These are phyloP conservation scores for Dryoscopus gambensis DNA, from an alignment of 2,113 vertebrate species.

Conservation along the genomic window DNA sequence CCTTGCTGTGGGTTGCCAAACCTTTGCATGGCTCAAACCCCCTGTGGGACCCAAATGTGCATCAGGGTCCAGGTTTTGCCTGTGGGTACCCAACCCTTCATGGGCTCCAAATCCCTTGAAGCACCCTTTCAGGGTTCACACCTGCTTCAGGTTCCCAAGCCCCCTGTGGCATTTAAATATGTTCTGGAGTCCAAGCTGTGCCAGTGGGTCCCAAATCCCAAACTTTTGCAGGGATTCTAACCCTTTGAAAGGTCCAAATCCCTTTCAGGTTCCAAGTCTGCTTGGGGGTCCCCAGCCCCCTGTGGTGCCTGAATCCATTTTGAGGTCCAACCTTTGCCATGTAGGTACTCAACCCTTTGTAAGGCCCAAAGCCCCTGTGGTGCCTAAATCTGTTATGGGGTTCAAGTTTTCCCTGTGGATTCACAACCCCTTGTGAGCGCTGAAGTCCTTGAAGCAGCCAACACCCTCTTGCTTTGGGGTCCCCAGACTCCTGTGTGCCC, in stretches of 20 bases:
- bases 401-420: not conserved
- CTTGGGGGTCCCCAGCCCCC: not conserved
- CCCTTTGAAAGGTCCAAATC: not conserved
- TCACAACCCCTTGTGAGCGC: not conserved
- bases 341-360: not conserved
- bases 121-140: not conserved
- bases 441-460: not conserved
- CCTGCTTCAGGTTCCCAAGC: not conserved
- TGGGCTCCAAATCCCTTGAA: not conserved
- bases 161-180: not conserved
- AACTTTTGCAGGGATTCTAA: not conserved
- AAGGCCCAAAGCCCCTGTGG: not conserved
- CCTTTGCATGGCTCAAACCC: not conserved
- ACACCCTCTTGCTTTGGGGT: fast-evolving
- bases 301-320: not conserved
- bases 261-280: not conserved
- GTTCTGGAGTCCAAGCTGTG: not conserved
- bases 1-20: not conserved
- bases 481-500: not conserved
- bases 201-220: not conserved
- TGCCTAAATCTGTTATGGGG: not conserved
- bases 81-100: not conserved
- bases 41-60: not conserved
- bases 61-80: no score
- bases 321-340: not conserved